phyloP scores from a whole-genome alignment of 2,888 invertebrate genomes.

The Amphipyra berbera region DNA sequence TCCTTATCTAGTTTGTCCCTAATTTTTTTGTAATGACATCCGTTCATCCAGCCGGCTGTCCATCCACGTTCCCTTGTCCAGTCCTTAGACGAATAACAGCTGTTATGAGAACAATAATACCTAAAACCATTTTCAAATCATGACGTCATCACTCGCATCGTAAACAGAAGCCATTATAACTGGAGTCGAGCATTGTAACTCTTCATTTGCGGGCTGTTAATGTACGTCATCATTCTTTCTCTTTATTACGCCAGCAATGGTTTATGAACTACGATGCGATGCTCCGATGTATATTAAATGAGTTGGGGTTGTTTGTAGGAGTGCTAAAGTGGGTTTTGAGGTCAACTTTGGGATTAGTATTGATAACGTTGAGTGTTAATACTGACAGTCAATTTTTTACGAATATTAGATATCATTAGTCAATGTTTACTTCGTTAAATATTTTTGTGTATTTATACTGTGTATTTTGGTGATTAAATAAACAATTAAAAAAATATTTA shows the following conservation, averaged over 20 bases:
- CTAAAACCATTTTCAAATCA: neutral
- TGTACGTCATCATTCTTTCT: conserved; percentile 45
- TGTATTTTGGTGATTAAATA: no score
- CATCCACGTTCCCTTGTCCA: no score
- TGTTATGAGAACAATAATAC: no score
- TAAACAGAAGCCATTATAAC: neutral
- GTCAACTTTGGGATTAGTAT: conserved; percentile 38
- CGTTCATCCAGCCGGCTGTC: no score
- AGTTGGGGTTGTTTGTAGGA: conserved; percentile 36
- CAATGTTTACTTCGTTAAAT: no score
- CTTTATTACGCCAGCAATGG: conserved; percentile 50
- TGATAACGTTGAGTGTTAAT: conserved; percentile 17
- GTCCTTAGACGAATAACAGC: no score
- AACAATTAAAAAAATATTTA: no score
- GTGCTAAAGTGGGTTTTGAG: conserved; percentile 15
- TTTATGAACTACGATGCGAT: conserved; percentile 41
- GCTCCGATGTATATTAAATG: conserved; percentile 32
- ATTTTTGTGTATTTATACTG: no score
- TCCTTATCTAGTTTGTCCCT: no score
- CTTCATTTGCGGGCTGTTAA: conserved; percentile 58
- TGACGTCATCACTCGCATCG: neutral
- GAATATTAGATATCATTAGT: no score
- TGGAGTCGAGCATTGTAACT: conserved; percentile 29
- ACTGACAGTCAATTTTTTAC: no score
- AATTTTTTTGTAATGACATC: no score